Conservation (phyloP, 2,797 vertebrate genomes). For the Fistularia tabacaria region DNA sequence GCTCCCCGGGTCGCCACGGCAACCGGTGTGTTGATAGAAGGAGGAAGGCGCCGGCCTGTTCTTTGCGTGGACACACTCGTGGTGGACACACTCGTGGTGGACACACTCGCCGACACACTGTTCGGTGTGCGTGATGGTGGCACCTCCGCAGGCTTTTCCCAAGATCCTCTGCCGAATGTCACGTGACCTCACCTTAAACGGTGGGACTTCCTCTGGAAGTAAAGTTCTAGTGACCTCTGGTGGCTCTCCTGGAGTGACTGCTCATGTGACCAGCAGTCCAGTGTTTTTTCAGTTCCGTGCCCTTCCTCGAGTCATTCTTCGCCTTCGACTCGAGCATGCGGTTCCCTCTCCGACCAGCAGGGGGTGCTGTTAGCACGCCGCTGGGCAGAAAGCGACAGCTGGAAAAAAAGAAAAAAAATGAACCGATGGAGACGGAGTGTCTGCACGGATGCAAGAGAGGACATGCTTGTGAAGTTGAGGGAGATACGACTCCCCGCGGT, state of each 20-base stretch:
- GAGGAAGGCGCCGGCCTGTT: slow-evolving; percentile 25
- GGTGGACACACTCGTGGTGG: no score
- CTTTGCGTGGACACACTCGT: neutral
- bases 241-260: slow-evolving; percentile 27
- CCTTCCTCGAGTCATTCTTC: neutral
- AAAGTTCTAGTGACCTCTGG: slow-evolving; percentile 48
- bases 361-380: slow-evolving; percentile 61
- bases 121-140: no score
- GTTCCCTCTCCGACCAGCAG: slow-evolving; percentile 61
- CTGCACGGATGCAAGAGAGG: slow-evolving; percentile 23
- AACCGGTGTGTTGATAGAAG: slow-evolving; percentile 66
- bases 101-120: no score
- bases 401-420: slow-evolving; percentile 15
- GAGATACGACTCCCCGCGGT: slow-evolving; percentile 20
- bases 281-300: neutral
- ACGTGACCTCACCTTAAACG: neutral
- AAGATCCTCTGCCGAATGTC: neutral
- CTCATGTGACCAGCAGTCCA: slow-evolving; percentile 1
- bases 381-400: slow-evolving; percentile 10
- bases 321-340: no score
- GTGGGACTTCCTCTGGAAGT: neutral
- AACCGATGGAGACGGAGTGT: neutral
- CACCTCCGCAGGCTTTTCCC: neutral
- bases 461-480: slow-evolving; percentile 31
- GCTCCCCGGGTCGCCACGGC: slow-evolving; percentile 64